Base-by-base conservation (phyloP, 1,140 invertebrate genomes). In the Brachionus rotundiformis region DNA sequence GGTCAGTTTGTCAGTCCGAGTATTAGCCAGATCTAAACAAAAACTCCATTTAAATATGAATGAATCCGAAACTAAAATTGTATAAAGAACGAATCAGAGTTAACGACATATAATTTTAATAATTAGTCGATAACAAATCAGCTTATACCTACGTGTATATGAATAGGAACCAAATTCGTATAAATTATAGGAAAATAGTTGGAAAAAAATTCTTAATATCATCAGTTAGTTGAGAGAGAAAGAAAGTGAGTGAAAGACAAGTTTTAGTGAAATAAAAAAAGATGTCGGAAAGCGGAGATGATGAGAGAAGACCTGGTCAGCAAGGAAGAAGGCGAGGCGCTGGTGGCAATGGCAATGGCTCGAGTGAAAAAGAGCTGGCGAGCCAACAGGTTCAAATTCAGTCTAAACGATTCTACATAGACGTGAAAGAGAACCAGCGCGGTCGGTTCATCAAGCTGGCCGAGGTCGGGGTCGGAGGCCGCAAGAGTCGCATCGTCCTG, bases 371-470 rank as follows among this genome's bases (percentile, higher is more conserved):
- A 88, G 95, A 98, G 89, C 87, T 98, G 90, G 95, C 95, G 83
- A 96, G 95, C 82, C 97, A 96, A 90, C 97, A 96, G 92, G 90
- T 98, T 84, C 95, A 97, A 89, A 98, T 98, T 87, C 96, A 98
- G 90, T 96, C 95, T 83, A 98, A 98, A 90, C 91, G 96, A 87
- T 98, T 98, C 90, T 98, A 98, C 90, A 91, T 98, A 85, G 96
- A 98, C 90, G 96, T 98, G 81, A 98, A 98, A 90, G 95, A 98
- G 89, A 98, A 98, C 90, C 92, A 94, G 85, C 91, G 96, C 86
- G 96, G 96, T 82, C 91, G 95, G 84, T 98, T 98, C 89, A 98
- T 98, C 87, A 98, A 98, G 92, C 94, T 98, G 83, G 95, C 96
- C 83, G 95, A 98, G 92, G 89, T 90, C 83, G 89, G 89, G 61